Evolutionary conservation across 2,797 vertebrate species (phyloP), one percentile per base, ranked within the genome.

Genomic region (Gymnothorax javanicus): DNA sequence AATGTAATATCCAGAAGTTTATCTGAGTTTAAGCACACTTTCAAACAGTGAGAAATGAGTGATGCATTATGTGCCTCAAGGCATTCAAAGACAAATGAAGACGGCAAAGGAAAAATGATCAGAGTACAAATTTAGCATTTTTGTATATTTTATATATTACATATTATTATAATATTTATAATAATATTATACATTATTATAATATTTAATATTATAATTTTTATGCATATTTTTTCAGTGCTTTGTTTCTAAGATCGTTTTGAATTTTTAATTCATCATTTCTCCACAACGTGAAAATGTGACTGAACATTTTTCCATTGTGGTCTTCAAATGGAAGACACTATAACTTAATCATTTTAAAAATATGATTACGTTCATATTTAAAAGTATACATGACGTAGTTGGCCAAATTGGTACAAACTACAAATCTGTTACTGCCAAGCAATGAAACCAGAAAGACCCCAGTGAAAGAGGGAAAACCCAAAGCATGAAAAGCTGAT

Each of bases 331-430:
- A n/a, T n/a, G n/a, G n/a, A n/a, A n/a, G n/a, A n/a, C n/a, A n/a
- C 20, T 23, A 82, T 83, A 64, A 64, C 25, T 84, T 84, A 59
- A 73, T 57, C 64, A 52, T 67, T 84, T 84, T 84, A 59, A 69
- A 73, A 73, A 84, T 83, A 60, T 81, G 67, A 83, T 50, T 59
- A 20, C 54, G 82, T 87, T 67, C 83, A 84, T 87, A 83, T 75
- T 73, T 87, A 87, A 73, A 62, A 73, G 23, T 59, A 56, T 67
- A 75, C 50, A 64, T 59, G 86, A 87, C 56, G 43, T 58, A 62
- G 62, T 87, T 83, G 83, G 82, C 86, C 82, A 75, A 87, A 87
- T 73, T 84, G 82, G 82, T 83, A 25, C 11, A 73, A 27, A 60
- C 82, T 67, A 33, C 86, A 75, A 84, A 75, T 64, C 23, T 56